Base-by-base conservation (phyloP, 2,888 invertebrate species). In the Rutpela maculata region DNA sequence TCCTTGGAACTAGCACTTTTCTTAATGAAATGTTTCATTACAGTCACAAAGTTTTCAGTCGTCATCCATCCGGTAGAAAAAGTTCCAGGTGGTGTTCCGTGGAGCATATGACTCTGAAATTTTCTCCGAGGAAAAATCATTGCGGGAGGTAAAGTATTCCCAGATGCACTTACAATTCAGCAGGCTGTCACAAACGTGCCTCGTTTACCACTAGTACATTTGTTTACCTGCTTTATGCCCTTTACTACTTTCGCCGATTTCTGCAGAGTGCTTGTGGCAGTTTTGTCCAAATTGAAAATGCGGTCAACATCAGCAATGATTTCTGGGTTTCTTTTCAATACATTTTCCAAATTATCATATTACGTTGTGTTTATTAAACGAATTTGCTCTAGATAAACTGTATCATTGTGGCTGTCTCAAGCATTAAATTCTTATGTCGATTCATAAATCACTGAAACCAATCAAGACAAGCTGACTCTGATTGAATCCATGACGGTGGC, bases 181-280 rank as follows among this genome's bases (percentile, higher is more conserved):
- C 86, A 85, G 6, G 86, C 86, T 7, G 88, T 88, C 38, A 87
- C 85, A n/a, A 87, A 78, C 6, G 50, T 56, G 15, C 70, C 62
- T 19, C 70, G 82, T 80, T 88, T 88, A 4, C 82, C 87, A 76
- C 86, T 87, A 18, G 87, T 88, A 86, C 84, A 74, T 50, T 50
- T 11, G 17, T 65, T 18, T 76, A 80, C 73, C 75, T 81, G n/a
- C 50, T n/a, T n/a, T n/a, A n/a, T n/a, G n/a, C 50, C 50, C 6
- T 50, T 11, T 11, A 50, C 50, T 50, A 50, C 6, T n/a, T 50
- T 50, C 50, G 11, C 12, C 12, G 12, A 50, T n/a, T 50, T 50
- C n/a, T 50, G 50, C 50, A 50, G 1, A 50, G 50, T 50, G 12
- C 11, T 50, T 15, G 50, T 50, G 11, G 12, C 50, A 11, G n/a